Percentiles rank a stretch among this genome's conserved stretches.
These are phyloP conservation scores for Sebastes hubbsi DNA, from an alignment of 2,797 vertebrate genomes.

Conservation along the genomic window DNA sequence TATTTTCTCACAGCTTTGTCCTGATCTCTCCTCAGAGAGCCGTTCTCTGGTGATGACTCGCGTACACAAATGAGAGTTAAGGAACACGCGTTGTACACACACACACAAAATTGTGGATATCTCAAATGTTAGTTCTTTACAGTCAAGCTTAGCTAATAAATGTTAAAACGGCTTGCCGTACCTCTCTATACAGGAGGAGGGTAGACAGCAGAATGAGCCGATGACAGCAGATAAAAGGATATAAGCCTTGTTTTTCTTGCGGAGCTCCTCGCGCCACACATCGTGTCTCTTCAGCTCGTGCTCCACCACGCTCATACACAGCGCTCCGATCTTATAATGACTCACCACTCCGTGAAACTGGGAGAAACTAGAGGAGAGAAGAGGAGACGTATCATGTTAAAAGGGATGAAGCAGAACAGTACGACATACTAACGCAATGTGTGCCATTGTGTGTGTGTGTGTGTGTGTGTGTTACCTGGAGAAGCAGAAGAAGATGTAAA, in stretches of 20 bases:
- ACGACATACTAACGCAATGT: neutral
- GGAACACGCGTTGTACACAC: neutral
- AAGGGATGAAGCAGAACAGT: neutral
- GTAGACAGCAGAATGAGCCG: neutral
- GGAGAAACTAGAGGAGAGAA: slow-evolving; percentile 73
- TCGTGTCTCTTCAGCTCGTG: slow-evolving; percentile 96
- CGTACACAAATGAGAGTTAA: slow-evolving; percentile 72
- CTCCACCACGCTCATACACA: slow-evolving; percentile 97
- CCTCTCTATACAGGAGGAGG: neutral
- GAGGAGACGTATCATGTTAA: neutral
- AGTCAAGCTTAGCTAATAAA: too few species aligned
- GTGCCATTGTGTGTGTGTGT: neutral
- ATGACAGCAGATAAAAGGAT: slow-evolving; percentile 83
- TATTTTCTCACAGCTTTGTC: slow-evolving; percentile 96
- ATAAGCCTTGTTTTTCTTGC: slow-evolving; percentile 96
- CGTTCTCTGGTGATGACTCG: slow-evolving; percentile 93
- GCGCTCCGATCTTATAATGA: slow-evolving; percentile 95
- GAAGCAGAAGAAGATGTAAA: slow-evolving; percentile 80
- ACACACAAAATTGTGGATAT: too few species aligned
- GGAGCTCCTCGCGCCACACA: slow-evolving; percentile 95
- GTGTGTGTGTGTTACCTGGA: slow-evolving; percentile 58
- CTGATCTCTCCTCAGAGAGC: slow-evolving; percentile 92
- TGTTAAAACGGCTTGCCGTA: too few species aligned
- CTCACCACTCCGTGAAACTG: slow-evolving; percentile 95
- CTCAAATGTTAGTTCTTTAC: too few species aligned